Percentiles rank a stretch among this genome's conserved stretches.
These are phyloP conservation scores for Belgica antarctica DNA, from an alignment of 2,888 invertebrate genomes.

Conservation along the genomic window DNA sequence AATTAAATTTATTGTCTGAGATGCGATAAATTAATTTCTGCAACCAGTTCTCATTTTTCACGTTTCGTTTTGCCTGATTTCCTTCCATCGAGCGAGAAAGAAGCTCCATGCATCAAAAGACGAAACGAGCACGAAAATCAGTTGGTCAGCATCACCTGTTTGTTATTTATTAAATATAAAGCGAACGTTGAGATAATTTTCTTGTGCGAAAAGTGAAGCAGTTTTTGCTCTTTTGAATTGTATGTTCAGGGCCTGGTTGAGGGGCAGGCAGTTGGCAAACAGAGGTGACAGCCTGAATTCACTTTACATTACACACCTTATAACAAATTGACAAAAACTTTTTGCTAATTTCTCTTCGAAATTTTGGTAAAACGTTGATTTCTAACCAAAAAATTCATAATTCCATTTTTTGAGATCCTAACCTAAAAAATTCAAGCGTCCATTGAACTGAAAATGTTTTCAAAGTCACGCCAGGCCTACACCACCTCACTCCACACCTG, in stretches of 20 bases:
- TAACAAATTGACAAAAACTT: too few relatives aligned
- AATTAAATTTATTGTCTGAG: constrained; percentile 20
- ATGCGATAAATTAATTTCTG: constrained; percentile 34
- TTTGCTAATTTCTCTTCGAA: background rate
- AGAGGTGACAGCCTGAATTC: too few relatives aligned
- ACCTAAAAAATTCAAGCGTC: too few relatives aligned
- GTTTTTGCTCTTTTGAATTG: background rate
- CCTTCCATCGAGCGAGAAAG: too few relatives aligned
- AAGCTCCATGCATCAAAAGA: background rate
- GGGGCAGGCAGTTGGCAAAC: too few relatives aligned
- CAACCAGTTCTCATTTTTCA: constrained; percentile 42
- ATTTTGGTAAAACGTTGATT: too few relatives aligned
- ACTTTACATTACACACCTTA: too few relatives aligned
- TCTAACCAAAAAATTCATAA: too few relatives aligned
- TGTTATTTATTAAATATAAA: constrained; percentile 40
- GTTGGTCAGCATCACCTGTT: constrained; percentile 40
- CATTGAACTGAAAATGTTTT: too few relatives aligned
- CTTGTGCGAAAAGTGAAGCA: constrained; percentile 18
- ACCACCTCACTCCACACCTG: too few relatives aligned
- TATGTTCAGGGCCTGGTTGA: too few relatives aligned
- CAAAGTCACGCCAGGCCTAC: too few relatives aligned
- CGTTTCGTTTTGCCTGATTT: constrained; percentile 1
- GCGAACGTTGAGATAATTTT: constrained; percentile 7
- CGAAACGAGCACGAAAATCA: constrained; percentile 5
- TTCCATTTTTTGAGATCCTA: background rate